A percentile compares a stretch with the other conserved stretches of the same genome.
phyloP scores from a whole-genome alignment of 2,113 vertebrate genomes.

The Conger conger region DNA sequence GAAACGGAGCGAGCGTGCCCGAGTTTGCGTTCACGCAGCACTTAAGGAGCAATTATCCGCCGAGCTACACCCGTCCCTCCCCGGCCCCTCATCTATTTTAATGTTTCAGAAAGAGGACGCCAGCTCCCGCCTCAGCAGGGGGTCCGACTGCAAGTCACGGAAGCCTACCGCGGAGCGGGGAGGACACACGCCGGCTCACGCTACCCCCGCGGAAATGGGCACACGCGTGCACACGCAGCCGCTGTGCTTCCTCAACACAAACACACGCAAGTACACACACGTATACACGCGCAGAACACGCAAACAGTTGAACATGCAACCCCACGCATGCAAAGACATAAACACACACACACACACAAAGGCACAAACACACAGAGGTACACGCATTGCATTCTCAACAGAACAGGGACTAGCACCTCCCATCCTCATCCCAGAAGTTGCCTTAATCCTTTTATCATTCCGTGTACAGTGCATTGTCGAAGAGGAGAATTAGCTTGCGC shows the following conservation, averaged over 20 bases:
- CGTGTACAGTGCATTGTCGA: conserved; percentile 28
- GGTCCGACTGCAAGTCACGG: conserved; percentile 69
- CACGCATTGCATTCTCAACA: conserved; percentile 17
- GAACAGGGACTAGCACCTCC: background rate
- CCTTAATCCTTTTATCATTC: conserved; percentile 42
- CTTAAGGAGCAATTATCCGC: conserved; percentile 71
- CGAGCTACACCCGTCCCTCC: conserved; percentile 39
- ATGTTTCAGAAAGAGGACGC: conserved; percentile 65
- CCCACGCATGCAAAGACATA: background rate
- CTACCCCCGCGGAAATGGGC: conserved; percentile 37
- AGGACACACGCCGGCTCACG: conserved; percentile 47
- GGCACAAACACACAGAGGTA: conserved; percentile 1
- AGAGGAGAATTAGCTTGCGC: conserved; percentile 35
- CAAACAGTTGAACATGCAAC: background rate
- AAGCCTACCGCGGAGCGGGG: conserved; percentile 48
- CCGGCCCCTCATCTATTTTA: conserved; percentile 69
- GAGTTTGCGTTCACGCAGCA: conserved; percentile 63
- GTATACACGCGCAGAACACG: background rate
- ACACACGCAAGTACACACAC: background rate
- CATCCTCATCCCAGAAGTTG: conserved; percentile 31
- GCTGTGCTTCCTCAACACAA: background rate
- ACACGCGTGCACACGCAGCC: background rate
- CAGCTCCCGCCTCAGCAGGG: conserved; percentile 69
- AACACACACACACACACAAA: background rate
- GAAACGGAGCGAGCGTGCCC: conserved; percentile 54